Evolutionary conservation across 2,797 vertebrate species (phyloP).

Genomic region (Acomys russatus): DNA sequence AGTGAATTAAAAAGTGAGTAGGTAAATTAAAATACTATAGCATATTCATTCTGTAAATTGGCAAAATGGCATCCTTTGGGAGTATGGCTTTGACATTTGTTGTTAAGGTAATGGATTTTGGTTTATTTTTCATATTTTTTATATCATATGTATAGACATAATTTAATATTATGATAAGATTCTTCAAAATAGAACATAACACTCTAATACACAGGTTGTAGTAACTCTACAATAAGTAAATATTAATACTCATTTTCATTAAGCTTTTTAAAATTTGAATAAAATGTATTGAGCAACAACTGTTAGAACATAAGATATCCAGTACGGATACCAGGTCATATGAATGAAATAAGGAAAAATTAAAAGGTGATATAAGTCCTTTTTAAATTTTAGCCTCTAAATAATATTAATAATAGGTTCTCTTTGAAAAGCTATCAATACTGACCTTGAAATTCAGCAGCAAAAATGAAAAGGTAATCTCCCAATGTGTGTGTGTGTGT

Average conservation of each 20-base stretch:
- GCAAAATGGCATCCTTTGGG: background rate
- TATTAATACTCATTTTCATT: background rate
- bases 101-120: background rate
- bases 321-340: background rate
- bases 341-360: background rate
- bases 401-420: background rate
- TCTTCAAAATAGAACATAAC: slow-evolving; percentile 4
- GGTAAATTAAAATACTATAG: background rate
- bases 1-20: background rate
- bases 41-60: background rate
- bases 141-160: background rate
- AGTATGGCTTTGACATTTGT: background rate
- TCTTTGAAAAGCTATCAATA: background rate
- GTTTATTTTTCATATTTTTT: background rate
- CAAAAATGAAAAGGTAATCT: background rate
- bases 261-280: slow-evolving; percentile 30
- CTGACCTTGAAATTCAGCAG: slow-evolving; percentile 3
- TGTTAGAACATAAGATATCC: background rate
- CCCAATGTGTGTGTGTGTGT: background rate
- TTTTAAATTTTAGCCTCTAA: background rate
- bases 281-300: background rate
- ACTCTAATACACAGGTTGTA: background rate
- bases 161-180: background rate
- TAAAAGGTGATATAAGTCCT: background rate
- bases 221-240: slow-evolving; percentile 12